Evolutionary conservation across 1,140 invertebrate genomes (phyloP), one percentile per base, ranked within the genome.

Genomic region (Mamestra configurata): DNA sequence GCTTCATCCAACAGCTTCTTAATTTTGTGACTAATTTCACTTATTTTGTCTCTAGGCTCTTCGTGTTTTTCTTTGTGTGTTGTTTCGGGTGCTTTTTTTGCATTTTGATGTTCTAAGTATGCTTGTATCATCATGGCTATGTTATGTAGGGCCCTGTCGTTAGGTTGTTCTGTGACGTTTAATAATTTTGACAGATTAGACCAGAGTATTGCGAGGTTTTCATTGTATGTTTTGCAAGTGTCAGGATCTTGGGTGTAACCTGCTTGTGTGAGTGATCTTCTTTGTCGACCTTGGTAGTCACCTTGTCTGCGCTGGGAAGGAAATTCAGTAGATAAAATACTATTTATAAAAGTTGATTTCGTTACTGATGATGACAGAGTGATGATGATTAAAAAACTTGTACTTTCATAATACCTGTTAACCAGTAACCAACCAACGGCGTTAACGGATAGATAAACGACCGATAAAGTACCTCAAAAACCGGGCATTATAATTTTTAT

Each of bases 171-270:
- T 15, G 31, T 73, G 51, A 55, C 18, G 18, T 73, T 73, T 8
- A 73, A 11, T 20, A 40, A n/a, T 40, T 73, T 73, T 18, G 71
- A 40, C 35, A 73, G 8, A 5, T 55, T 73, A 1, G 35, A 22
- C 71, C 71, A 73, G 27, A 73, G 51, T 35, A 15, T 57, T 27
- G n/a, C 18, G n/a, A 73, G 71, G 35, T 73, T 73, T n/a, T 73
- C 71, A 18, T 57, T 73, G 51, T 73, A 73, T 59, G 31, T 73
- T 57, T 59, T 57, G 35, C 71, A 73, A 24, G 37, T 57, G 35
- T 73, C 71, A 43, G 71, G 53, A 22, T 57, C 35, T 73, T 73
- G 31, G 8, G 51, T 73, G 20, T 73, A 73, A 4, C 71, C 71
- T 59, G 53, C 51, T 73, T 59, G 53, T 57, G 71, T 72, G 15